Conservation (phyloP, 2,888 invertebrate species). For the Melikaiella ostensackeni region DNA sequence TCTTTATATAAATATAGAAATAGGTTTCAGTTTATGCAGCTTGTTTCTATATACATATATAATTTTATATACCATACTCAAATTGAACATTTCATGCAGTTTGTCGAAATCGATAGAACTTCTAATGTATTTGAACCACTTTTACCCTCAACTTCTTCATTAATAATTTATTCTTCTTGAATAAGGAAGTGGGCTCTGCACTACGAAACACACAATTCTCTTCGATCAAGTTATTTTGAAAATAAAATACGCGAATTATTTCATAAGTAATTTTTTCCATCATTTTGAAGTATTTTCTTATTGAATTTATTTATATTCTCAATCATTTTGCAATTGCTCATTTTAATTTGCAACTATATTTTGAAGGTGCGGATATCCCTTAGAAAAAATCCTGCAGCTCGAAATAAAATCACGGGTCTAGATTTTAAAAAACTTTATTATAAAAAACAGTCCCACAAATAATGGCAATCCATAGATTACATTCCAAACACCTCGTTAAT, state of each 20-base stretch:
- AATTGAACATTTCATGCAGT: background rate
- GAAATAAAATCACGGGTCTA: conserved; percentile 43
- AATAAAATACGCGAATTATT: background rate
- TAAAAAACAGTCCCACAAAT: conserved; percentile 61
- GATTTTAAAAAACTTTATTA: conserved; percentile 60
- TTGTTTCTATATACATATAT: background rate
- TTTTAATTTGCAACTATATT: conserved; percentile 7
- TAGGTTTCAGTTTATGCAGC: background rate
- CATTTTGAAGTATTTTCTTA: background rate
- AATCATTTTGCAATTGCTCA: background rate
- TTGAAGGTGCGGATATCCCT: conserved; percentile 38
- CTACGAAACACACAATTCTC: background rate
- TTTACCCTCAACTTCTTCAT: background rate
- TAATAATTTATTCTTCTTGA: background rate
- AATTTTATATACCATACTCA: background rate
- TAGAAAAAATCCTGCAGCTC: conserved; percentile 30
- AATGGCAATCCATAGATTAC: conserved; percentile 58
- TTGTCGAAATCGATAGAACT: conserved; percentile 14
- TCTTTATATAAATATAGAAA: no score
- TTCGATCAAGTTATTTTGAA: background rate
- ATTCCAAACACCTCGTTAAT: conserved; percentile 60
- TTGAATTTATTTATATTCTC: background rate
- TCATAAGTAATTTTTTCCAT: background rate
- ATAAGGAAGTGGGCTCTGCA: background rate
- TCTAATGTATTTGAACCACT: background rate